A percentile compares a stretch with the other conserved stretches of the same genome.
These are phyloP conservation scores for Danio albolineatus DNA, from an alignment of 2,797 vertebrate genomes.

Conservation along the genomic window DNA sequence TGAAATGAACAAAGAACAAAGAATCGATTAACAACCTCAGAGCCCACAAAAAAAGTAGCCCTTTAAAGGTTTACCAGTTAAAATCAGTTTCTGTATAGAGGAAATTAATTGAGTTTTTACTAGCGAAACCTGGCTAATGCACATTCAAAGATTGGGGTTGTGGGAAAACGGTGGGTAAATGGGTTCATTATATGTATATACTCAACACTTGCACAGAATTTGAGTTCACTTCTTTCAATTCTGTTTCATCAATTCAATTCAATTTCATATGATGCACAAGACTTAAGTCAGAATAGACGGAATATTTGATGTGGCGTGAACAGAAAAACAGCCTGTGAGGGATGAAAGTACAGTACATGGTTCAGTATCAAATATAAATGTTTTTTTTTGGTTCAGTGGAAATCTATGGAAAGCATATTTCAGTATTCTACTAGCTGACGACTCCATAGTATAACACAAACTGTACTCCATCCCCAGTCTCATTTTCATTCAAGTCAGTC, in stretches of 20 bases:
- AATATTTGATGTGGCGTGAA: background rate
- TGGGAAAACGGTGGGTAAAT: too few species aligned
- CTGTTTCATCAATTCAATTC: background rate
- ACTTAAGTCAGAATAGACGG: background rate
- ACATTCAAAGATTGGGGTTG: too few species aligned
- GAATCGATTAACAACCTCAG: too few species aligned
- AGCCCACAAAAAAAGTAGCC: too few species aligned
- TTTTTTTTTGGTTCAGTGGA: background rate
- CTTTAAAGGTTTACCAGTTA: too few species aligned
- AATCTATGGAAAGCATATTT: background rate
- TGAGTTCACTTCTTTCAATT: background rate
- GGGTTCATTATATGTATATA: too few species aligned
- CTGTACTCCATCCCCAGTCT: constrained; percentile 8
- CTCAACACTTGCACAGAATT: background rate
- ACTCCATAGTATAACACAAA: background rate
- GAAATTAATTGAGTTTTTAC: too few species aligned
- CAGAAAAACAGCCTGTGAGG: background rate
- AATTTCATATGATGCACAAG: background rate
- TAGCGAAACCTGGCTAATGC: too few species aligned
- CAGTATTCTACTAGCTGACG: constrained; percentile 8
- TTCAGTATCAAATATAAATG: background rate
- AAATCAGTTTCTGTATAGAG: too few species aligned
- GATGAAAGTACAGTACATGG: background rate
- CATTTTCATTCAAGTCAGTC: constrained; percentile 22
- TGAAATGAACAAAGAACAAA: too few species aligned